Percentiles rank a stretch among this genome's conserved stretches.
These are phyloP conservation scores for Drosophila virilis DNA, from an alignment of 1,140 invertebrate species.

Conservation along the genomic window DNA sequence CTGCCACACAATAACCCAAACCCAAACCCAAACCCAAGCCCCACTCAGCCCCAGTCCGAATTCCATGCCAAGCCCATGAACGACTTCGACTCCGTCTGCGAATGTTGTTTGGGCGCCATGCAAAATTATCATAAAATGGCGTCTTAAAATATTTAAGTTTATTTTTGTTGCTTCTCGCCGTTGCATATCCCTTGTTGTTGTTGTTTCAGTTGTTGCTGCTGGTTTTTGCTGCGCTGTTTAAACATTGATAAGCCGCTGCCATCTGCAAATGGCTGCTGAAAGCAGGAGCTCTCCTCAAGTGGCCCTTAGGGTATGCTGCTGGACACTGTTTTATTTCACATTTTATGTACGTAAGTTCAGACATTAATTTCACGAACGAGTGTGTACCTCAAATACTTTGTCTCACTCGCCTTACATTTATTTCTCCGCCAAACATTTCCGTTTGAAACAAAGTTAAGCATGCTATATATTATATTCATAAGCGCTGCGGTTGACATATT, in stretches of 20 bases:
- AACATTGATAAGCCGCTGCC: constrained; percentile 67
- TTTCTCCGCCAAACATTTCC: not conserved
- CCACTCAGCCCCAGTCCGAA: not conserved
- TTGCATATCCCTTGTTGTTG: constrained; percentile 17
- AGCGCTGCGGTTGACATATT: not conserved
- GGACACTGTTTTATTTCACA: constrained; percentile 64
- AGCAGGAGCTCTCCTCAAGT: not conserved
- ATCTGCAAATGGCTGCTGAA: constrained; percentile 23
- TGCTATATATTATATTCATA: not conserved
- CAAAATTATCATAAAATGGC: constrained; percentile 54
- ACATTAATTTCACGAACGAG: constrained; percentile 66
- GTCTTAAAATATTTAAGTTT: constrained; percentile 51
- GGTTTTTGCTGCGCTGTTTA: constrained; percentile 63
- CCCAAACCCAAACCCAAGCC: too few relatives aligned
- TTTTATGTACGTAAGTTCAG: constrained; percentile 60
- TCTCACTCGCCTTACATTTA: not conserved
- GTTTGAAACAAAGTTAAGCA: too few relatives aligned
- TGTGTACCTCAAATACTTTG: constrained; percentile 53
- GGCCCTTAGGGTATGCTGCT: constrained; percentile 8
- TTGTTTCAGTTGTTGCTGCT: constrained; percentile 10
- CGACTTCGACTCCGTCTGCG: constrained; percentile 3
- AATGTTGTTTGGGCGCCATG: not conserved
- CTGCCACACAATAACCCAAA: not conserved
- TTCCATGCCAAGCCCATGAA: not conserved
- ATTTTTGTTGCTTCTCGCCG: constrained; percentile 27